These are phyloP conservation scores for Rotaria socialis DNA, from an alignment of 2,888 invertebrate genomes.

Conservation along the genomic window DNA sequence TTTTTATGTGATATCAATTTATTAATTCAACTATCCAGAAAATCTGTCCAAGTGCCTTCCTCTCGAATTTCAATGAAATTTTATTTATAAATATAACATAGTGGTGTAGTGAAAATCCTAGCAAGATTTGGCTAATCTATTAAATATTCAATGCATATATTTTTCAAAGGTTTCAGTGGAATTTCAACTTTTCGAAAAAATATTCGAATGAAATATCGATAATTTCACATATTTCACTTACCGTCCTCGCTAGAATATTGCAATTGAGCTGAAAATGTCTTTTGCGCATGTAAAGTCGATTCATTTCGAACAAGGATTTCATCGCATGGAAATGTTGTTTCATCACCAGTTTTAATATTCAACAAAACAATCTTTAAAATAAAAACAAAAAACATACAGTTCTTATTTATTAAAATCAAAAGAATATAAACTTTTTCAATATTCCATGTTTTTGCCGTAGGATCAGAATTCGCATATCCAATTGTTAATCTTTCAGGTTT, in stretches of 20 bases:
- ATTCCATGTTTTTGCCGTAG: background rate
- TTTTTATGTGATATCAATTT: too few species aligned
- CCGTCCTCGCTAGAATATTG: background rate
- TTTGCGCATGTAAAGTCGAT: background rate
- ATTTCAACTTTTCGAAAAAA: too few species aligned
- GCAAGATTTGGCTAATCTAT: too few species aligned
- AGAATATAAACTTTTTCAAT: background rate
- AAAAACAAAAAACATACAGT: background rate
- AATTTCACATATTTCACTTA: background rate
- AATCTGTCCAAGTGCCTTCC: too few species aligned
- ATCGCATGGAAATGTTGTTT: background rate
- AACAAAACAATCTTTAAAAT: constrained; percentile 3
- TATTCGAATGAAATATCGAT: too few species aligned
- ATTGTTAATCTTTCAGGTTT: background rate
- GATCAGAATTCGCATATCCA: background rate
- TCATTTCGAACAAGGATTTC: background rate
- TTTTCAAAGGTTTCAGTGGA: too few species aligned
- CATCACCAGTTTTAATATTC: background rate
- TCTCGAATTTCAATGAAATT: too few species aligned
- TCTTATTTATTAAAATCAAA: background rate
- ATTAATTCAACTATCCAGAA: too few species aligned
- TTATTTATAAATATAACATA: too few species aligned
- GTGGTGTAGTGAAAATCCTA: too few species aligned
- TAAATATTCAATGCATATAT: too few species aligned
- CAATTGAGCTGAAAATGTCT: background rate